These are phyloP conservation scores for Ectemnius lituratus DNA, from an alignment of 2,888 invertebrate genomes.

Conservation along the genomic window DNA sequence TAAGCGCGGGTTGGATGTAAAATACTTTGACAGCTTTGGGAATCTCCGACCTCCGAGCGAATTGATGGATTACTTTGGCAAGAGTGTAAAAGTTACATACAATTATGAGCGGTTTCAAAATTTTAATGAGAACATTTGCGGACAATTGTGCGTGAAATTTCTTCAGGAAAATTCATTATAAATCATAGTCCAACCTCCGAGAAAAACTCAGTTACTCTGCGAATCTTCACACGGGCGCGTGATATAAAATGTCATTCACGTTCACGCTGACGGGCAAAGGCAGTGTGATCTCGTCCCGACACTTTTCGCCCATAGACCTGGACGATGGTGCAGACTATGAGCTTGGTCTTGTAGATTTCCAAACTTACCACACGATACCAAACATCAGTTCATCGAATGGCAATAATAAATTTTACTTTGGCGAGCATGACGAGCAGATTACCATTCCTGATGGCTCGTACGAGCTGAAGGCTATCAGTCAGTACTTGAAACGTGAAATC, in stretches of 20 bases:
- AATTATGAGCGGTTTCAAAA: not conserved
- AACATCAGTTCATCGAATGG: not conserved
- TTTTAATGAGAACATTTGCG: not conserved
- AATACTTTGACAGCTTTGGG: constrained; percentile 10
- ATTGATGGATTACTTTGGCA: constrained; percentile 1
- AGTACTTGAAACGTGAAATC: not conserved
- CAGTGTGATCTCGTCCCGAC: no score
- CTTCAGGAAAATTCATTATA: no score
- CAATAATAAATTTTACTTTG: constrained; percentile 9
- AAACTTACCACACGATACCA: not conserved
- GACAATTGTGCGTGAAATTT: constrained; percentile 1
- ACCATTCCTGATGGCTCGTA: not conserved
- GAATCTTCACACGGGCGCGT: no score
- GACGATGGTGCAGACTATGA: not conserved
- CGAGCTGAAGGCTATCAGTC: not conserved
- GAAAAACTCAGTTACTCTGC: no score
- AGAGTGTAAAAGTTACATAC: not conserved
- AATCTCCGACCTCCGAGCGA: constrained; percentile 9
- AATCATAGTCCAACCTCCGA: no score
- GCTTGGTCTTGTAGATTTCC: not conserved
- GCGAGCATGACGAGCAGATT: not conserved
- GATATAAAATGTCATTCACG: not conserved
- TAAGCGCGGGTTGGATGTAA: not conserved
- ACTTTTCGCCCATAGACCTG: no score
- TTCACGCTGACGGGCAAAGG: not conserved